Conservation (phyloP, 1,140 invertebrate genomes). For the Drosophila grimshawi region DNA sequence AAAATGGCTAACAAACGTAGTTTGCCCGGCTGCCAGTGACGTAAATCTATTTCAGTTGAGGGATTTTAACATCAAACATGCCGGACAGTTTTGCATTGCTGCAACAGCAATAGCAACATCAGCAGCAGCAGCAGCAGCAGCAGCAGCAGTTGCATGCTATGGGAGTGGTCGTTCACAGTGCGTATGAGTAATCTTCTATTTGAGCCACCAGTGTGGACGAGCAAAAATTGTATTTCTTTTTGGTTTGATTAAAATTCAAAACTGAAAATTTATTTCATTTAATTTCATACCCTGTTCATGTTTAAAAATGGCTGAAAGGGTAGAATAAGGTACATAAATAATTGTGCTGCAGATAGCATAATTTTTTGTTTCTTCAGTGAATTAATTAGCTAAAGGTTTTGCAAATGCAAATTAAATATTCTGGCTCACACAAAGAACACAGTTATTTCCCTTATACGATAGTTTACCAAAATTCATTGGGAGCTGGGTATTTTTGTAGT, state of each 20-base stretch:
- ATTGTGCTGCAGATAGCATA: no score
- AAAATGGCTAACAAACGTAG: constrained; percentile 77
- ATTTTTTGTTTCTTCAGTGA: no score
- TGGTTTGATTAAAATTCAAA: constrained; percentile 69
- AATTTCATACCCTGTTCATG: neutral
- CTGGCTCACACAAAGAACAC: no score
- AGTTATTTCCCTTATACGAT: neutral
- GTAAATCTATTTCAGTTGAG: constrained; percentile 83
- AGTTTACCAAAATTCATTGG: neutral
- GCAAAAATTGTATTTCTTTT: constrained; percentile 31
- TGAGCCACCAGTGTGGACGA: constrained; percentile 14
- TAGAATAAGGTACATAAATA: no score
- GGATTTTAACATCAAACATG: constrained; percentile 80
- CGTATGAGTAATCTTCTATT: constrained; percentile 69
- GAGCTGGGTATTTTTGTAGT: neutral
- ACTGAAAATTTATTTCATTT: constrained; percentile 65
- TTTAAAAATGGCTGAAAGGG: no score
- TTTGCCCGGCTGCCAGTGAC: constrained; percentile 74
- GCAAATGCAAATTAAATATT: neutral
- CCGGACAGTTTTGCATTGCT: constrained; percentile 76
- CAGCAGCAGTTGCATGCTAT: constrained; percentile 42
- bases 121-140: constrained; percentile 22
- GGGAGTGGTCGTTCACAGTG: constrained; percentile 54
- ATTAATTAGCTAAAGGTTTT: no score
- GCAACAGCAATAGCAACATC: constrained; percentile 16